phyloP scores from a whole-genome alignment of 2,888 invertebrate genomes.

The Cephus spinipes region DNA sequence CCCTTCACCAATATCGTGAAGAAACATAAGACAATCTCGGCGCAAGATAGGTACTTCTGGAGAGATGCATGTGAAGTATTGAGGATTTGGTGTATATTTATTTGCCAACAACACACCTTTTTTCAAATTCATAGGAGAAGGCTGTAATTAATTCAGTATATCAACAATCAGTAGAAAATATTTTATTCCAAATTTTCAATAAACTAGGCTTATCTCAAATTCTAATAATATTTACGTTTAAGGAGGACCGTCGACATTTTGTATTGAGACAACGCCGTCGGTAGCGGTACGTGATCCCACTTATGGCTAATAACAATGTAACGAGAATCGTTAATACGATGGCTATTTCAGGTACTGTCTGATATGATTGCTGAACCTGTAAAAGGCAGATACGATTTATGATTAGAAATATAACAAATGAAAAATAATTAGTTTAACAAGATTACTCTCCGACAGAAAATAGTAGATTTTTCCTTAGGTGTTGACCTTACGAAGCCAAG shows the following conservation, averaged over 20 bases:
- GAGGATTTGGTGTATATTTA: conserved; percentile 81
- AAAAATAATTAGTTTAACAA: no score
- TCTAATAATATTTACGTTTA: conserved; percentile 43
- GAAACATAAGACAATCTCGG: conserved; percentile 76
- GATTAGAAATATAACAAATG: no score
- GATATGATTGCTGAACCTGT: conserved; percentile 51
- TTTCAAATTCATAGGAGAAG: conserved; percentile 71
- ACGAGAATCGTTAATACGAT: conserved; percentile 48
- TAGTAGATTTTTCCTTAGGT: no score
- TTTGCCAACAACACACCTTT: conserved; percentile 75
- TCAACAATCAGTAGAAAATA: not conserved
- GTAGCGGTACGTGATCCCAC: conserved; percentile 46
- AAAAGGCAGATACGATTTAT: not conserved
- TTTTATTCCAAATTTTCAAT: not conserved
- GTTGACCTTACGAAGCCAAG: no score
- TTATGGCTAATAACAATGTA: conserved; percentile 39
- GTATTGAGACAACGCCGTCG: conserved; percentile 45
- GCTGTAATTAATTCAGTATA: conserved; percentile 65
- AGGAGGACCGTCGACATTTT: conserved; percentile 49
- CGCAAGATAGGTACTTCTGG: conserved; percentile 72
- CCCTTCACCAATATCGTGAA: conserved; percentile 87
- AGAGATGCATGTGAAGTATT: conserved; percentile 73
- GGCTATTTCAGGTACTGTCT: conserved; percentile 56
- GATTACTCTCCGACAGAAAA: no score
- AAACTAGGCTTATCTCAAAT: not conserved